Evolutionary conservation across 2,113 vertebrate species (phyloP).

Genomic region (Aythya baeri): DNA sequence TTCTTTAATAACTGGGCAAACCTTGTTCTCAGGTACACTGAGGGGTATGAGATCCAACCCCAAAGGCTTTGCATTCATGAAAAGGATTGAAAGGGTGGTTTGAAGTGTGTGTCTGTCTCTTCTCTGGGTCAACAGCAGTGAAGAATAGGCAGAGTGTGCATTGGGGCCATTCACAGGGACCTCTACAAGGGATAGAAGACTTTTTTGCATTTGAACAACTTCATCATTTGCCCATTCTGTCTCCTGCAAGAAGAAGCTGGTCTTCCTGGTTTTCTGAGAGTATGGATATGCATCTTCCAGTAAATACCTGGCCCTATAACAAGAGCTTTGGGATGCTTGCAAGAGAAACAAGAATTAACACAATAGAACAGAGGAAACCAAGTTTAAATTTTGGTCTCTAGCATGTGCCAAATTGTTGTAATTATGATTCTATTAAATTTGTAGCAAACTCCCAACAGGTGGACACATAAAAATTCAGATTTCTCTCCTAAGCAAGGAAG

Average conservation of each 20-base stretch:
- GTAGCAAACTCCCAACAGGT: background rate
- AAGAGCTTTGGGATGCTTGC: background rate
- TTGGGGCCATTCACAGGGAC: background rate
- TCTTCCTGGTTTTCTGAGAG: background rate
- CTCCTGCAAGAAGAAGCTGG: background rate
- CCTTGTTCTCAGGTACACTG: background rate
- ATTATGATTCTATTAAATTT: constrained; percentile 39
- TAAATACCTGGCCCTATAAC: background rate
- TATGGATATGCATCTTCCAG: background rate
- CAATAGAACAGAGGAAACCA: constrained; percentile 63
- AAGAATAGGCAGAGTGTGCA: background rate
- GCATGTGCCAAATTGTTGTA: constrained; percentile 13
- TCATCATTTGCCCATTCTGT: background rate
- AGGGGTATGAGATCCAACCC: background rate
- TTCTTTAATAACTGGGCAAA: background rate
- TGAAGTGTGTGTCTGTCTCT: background rate
- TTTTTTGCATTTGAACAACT: background rate
- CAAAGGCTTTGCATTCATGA: background rate
- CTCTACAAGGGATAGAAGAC: background rate
- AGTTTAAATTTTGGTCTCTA: constrained; percentile 61
- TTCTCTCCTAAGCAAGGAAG: constrained; percentile 35
- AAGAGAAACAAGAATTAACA: constrained; percentile 58
- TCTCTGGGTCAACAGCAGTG: background rate
- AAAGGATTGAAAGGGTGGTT: background rate
- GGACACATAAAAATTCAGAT: background rate